Conservation (phyloP, 1,140 invertebrate species). For the Stegodyphus dumicola region DNA sequence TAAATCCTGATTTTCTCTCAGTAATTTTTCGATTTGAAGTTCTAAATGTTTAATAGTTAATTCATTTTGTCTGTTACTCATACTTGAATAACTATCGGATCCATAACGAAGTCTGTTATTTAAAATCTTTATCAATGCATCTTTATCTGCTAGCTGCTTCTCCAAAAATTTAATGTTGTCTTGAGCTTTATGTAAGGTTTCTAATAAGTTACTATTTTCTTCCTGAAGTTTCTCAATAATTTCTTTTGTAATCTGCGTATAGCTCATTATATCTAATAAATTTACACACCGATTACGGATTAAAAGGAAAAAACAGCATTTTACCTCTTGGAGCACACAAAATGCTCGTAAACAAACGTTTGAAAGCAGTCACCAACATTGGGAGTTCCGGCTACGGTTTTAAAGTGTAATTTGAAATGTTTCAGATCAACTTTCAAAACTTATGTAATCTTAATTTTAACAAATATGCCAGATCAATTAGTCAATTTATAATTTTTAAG, state of each 20-base stretch:
- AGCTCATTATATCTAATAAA: too few species aligned
- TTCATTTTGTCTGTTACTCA: conserved; percentile 30
- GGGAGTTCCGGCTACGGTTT: too few species aligned
- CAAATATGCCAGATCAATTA: too few species aligned
- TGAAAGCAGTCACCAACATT: too few species aligned
- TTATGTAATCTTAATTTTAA: too few species aligned
- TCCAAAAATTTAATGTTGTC: conserved; percentile 29
- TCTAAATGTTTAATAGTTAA: conserved; percentile 47
- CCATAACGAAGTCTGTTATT: conserved; percentile 28
- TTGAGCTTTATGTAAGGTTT: conserved; percentile 29
- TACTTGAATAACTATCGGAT: conserved; percentile 15
- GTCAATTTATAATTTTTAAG: too few species aligned
- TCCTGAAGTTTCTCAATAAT: conserved; percentile 49
- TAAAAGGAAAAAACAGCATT: too few species aligned
- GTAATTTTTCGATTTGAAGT: conserved; percentile 37
- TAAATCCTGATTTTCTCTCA: conserved; percentile 42
- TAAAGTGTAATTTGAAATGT: too few species aligned
- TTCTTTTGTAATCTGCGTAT: conserved; percentile 13
- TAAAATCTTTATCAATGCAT: conserved; percentile 25
- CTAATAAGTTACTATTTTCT: conserved; percentile 36
- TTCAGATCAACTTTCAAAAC: too few species aligned
- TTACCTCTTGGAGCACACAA: too few species aligned
- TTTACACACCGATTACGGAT: too few species aligned
- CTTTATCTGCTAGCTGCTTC: conserved; percentile 20
- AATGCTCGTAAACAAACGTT: too few species aligned